These are phyloP conservation scores for Callaeas wilsoni DNA, from an alignment of 2,113 vertebrate genomes.

Conservation along the genomic window DNA sequence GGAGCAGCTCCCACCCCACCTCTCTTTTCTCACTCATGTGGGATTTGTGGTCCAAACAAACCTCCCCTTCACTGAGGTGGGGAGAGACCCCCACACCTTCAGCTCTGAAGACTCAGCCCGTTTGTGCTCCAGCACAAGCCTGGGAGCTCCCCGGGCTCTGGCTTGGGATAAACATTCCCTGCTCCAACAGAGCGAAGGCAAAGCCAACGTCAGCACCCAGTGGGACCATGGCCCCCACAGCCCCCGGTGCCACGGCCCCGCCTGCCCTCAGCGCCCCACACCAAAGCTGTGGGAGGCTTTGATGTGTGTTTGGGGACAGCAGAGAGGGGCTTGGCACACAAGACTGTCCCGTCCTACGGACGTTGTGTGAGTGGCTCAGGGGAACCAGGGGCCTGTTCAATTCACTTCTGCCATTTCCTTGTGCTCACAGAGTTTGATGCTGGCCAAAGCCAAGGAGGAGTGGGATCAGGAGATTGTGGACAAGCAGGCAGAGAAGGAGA, in stretches of 20 bases:
- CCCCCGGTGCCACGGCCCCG: fast-evolving
- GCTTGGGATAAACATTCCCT: not conserved
- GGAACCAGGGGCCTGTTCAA: not conserved
- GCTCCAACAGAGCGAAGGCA: not conserved
- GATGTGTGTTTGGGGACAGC: not conserved
- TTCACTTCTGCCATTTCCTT: not conserved
- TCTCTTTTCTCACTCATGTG: conserved; percentile 33
- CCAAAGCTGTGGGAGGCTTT: not conserved
- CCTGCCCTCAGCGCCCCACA: not conserved
- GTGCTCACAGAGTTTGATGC: conserved; percentile 84
- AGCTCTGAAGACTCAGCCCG: not conserved
- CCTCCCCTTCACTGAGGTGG: not conserved
- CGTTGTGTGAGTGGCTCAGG: fast-evolving
- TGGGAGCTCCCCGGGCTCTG: not conserved
- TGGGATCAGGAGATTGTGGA: conserved; percentile 85
- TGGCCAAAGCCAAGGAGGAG: conserved; percentile 91
- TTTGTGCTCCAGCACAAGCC: not conserved
- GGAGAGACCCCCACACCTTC: not conserved
- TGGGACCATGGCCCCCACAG: fast-evolving
- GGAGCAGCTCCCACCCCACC: not conserved
- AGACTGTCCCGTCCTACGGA: not conserved
- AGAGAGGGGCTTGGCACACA: not conserved
- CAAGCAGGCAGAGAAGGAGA: conserved; percentile 85
- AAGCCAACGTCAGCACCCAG: not conserved
- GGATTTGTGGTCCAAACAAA: conserved; percentile 40